Evolutionary conservation across 2,797 vertebrate genomes (phyloP).

Genomic region (Sebastes baramenuke): DNA sequence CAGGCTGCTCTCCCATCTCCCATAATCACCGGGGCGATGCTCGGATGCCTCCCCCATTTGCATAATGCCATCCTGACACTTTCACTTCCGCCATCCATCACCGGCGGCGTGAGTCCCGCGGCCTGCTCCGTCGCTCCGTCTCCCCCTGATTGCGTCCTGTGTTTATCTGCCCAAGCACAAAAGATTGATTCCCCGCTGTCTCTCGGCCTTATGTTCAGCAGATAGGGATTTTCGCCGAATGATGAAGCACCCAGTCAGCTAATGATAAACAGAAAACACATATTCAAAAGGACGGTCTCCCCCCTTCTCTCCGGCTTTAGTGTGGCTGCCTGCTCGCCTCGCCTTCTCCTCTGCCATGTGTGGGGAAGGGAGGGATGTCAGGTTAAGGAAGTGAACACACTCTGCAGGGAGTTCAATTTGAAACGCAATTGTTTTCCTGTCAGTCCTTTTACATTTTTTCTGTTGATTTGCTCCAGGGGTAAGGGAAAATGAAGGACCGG

Average conservation of each 20-base stretch:
- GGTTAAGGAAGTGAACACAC: constrained; percentile 88
- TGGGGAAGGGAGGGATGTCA: constrained; percentile 84
- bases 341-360: constrained; percentile 78
- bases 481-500: constrained; percentile 86
- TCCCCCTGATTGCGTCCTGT: constrained; percentile 86
- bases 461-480: constrained; percentile 87
- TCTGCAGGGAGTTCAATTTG: constrained; percentile 88
- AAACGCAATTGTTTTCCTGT: constrained; percentile 88
- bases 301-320: constrained; percentile 68
- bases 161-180: constrained; percentile 90
- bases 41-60: constrained; percentile 95
- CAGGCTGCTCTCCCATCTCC: constrained; percentile 90
- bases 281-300: constrained; percentile 86
- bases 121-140: constrained; percentile 89
- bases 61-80: constrained; percentile 97
- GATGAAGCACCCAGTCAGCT: constrained; percentile 84
- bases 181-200: constrained; percentile 92
- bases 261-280: constrained; percentile 90
- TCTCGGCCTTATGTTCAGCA: constrained; percentile 89
- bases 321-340: constrained; percentile 70
- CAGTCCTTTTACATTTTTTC: constrained; percentile 84
- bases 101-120: constrained; percentile 82
- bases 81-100: constrained; percentile 97
- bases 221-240: constrained; percentile 89
- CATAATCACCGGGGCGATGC: constrained; percentile 96